Evolutionary conservation across 2,888 invertebrate species (phyloP).

Genomic region (Drosophila mulleri): DNA sequence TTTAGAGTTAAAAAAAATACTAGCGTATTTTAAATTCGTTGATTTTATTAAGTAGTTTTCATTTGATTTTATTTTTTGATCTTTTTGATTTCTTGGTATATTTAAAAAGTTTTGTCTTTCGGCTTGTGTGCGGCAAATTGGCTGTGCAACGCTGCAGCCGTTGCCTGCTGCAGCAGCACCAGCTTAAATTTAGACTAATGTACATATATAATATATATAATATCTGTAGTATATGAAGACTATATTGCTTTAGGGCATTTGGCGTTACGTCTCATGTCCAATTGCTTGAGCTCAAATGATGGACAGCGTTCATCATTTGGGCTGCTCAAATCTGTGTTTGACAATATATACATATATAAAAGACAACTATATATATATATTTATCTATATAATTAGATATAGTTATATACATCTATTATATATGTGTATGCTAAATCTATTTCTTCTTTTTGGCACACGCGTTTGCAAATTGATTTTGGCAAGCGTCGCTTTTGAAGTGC

Average conservation of each 20-base stretch:
- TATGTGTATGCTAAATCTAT: conserved; percentile 14
- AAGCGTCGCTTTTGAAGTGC: conserved; percentile 68
- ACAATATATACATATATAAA: background rate
- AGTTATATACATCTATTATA: conserved; percentile 10
- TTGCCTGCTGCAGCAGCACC: conserved; percentile 26
- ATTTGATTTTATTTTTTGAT: conserved; percentile 5
- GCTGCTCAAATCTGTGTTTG: conserved; percentile 28
- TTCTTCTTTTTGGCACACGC: conserved; percentile 50
- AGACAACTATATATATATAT: background rate
- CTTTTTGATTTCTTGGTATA: conserved; percentile 23
- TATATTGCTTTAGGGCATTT: conserved; percentile 12
- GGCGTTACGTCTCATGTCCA: conserved; percentile 66
- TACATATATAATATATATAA: background rate
- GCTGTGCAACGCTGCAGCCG: conserved; percentile 57
- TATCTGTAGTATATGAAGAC: conserved; percentile 1
- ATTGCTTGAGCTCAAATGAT: conserved; percentile 48
- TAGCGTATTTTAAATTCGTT: background rate
- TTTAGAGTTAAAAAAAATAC: too few relatives aligned
- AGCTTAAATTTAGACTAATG: conserved; percentile 40
- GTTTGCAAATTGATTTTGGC: conserved; percentile 73
- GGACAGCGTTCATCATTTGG: conserved; percentile 58
- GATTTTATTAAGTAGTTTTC: background rate
- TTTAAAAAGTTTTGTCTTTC: conserved; percentile 28
- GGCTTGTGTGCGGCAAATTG: conserved; percentile 62
- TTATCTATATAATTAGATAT: conserved; percentile 6